phyloP scores from a whole-genome alignment of 2,797 vertebrate species.

The Protosalanx chinensis region DNA sequence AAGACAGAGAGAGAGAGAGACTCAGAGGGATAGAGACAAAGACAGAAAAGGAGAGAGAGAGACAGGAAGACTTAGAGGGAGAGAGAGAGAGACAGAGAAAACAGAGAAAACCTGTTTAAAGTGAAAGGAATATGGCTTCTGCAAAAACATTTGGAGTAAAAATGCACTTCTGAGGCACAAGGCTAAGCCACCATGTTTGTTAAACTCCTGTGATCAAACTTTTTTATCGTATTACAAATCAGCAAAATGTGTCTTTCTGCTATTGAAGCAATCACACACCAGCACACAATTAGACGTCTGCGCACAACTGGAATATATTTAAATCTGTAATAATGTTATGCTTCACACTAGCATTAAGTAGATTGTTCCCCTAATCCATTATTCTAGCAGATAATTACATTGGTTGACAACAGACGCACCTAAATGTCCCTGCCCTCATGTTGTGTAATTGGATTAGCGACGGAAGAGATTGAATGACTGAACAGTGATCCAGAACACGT shows the following conservation, averaged over 20 bases:
- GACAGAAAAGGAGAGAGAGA: not conserved
- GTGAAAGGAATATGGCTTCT: not conserved
- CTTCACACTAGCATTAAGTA: constrained; percentile 30
- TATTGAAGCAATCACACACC: constrained; percentile 25
- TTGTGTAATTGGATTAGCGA: constrained; percentile 41
- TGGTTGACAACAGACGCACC: constrained; percentile 54
- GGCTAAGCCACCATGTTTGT: constrained; percentile 12
- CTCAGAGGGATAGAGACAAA: not conserved
- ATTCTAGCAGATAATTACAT: constrained; percentile 61
- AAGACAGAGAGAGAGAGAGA: not conserved
- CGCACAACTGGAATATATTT: constrained; percentile 34
- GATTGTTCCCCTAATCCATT: constrained; percentile 47
- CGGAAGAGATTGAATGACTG: constrained; percentile 40
- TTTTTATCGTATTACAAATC: constrained; percentile 39
- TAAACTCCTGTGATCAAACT: constrained; percentile 22
- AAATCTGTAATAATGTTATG: constrained; percentile 33
- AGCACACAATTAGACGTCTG: constrained; percentile 43
- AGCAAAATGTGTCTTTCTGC: constrained; percentile 26
- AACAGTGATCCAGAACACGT: constrained; percentile 9
- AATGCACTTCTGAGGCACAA: not conserved
- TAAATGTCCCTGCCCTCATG: constrained; percentile 47
- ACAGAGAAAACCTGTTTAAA: too few relatives aligned
- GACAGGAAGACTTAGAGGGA: too few relatives aligned
- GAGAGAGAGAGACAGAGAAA: not conserved
- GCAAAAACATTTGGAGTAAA: not conserved